Conservation (phyloP, 2,888 invertebrate genomes). For the Pecten maximus region DNA sequence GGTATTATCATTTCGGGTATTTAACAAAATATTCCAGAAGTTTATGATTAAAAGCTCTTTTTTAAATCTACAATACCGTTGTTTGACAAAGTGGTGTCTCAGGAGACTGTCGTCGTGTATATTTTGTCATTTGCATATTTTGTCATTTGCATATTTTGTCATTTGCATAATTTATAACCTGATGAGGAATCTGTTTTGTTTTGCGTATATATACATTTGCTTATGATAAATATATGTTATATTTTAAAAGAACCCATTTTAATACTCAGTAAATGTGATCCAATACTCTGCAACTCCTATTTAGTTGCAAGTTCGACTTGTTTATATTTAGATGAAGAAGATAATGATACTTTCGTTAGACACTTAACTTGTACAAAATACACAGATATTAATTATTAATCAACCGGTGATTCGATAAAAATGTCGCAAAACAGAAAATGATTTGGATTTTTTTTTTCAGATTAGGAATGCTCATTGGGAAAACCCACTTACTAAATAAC, state of each 20-base stretch:
- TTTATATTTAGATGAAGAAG: too few species aligned
- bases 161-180: conserved; percentile 17
- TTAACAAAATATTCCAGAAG: too few species aligned
- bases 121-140: conserved; percentile 16
- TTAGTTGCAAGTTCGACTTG: neutral
- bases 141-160: conserved; percentile 23
- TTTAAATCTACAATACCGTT: too few species aligned
- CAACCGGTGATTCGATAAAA: neutral
- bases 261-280: neutral
- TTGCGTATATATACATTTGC: conserved; percentile 3
- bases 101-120: neutral
- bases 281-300: neutral
- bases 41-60: too few species aligned
- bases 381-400: neutral
- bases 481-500: neutral
- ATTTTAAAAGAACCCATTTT: neutral
- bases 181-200: neutral
- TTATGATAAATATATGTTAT: neutral
- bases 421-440: neutral
- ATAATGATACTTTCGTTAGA: too few species aligned
- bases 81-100: neutral
- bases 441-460: neutral
- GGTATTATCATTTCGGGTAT: too few species aligned
- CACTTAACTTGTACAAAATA: neutral
- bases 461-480: neutral